phyloP scores from a whole-genome alignment of 2,888 invertebrate genomes.

The Lagria hirta region DNA sequence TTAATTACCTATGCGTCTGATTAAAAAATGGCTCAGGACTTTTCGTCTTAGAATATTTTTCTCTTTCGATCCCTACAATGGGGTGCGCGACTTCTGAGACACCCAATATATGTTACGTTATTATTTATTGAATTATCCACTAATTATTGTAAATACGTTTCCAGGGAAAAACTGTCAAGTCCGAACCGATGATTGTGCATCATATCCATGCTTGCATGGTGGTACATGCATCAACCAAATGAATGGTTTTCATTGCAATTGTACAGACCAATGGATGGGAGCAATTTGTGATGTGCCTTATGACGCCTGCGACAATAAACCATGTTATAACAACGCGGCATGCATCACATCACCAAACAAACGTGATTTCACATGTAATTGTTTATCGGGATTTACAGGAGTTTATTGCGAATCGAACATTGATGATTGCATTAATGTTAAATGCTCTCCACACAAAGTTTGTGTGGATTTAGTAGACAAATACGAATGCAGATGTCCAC shows the following conservation, averaged over 20 bases:
- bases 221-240: slow-evolving; percentile 58
- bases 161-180: slow-evolving; percentile 60
- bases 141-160: too few species aligned
- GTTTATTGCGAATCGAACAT: slow-evolving; percentile 63
- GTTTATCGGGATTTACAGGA: slow-evolving; percentile 68
- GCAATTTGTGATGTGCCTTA: slow-evolving; percentile 59
- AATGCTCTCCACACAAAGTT: slow-evolving; percentile 56
- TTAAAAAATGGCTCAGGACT: too few species aligned
- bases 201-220: slow-evolving; percentile 59
- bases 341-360: slow-evolving; percentile 58
- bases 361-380: slow-evolving; percentile 63
- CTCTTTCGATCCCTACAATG: too few species aligned
- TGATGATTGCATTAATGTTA: slow-evolving; percentile 64
- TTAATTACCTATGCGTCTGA: too few species aligned
- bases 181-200: slow-evolving; percentile 56
- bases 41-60: too few species aligned
- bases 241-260: slow-evolving; percentile 60
- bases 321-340: slow-evolving; percentile 66
- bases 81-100: too few species aligned
- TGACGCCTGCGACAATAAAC: slow-evolving; percentile 60
- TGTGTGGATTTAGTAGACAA: slow-evolving; percentile 60
- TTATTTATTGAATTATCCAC: too few species aligned
- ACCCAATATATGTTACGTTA: too few species aligned
- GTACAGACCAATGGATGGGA: slow-evolving; percentile 62
- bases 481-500: slow-evolving; percentile 64